A percentile compares a stretch with the other conserved stretches of the same genome.
These are phyloP conservation scores for Plectropomus leopardus DNA, from an alignment of 2,113 vertebrate species.

Conservation along the genomic window DNA sequence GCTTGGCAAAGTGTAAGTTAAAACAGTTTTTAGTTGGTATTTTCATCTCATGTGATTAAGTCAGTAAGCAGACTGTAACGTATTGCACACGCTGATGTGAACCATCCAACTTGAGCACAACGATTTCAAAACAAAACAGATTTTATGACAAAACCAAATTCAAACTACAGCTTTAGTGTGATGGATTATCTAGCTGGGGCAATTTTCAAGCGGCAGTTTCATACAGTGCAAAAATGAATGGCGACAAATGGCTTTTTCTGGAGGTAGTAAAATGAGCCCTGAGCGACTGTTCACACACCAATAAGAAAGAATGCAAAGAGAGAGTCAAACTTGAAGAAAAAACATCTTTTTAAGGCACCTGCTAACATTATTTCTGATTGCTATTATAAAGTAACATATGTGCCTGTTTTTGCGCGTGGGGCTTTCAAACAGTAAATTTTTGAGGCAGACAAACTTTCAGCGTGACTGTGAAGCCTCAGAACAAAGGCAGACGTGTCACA, in stretches of 20 bases:
- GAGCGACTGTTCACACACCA: slow-evolving; percentile 9
- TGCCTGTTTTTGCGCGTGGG: not conserved
- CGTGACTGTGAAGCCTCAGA: slow-evolving; percentile 35
- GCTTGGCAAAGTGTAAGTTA: not conserved
- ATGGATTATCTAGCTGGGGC: slow-evolving; percentile 37
- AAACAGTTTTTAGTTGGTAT: not conserved
- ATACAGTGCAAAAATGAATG: slow-evolving; percentile 24
- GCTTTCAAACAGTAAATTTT: slow-evolving; percentile 23
- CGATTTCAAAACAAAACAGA: slow-evolving; percentile 47
- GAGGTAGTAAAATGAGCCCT: slow-evolving; percentile 21
- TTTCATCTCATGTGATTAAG: slow-evolving; percentile 30
- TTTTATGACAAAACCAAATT: slow-evolving; percentile 44
- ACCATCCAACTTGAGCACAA: slow-evolving; percentile 25
- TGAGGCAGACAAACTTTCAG: slow-evolving; percentile 18
- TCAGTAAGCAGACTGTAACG: slow-evolving; percentile 3
- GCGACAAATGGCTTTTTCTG: slow-evolving; percentile 41
- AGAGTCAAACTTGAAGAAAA: not conserved
- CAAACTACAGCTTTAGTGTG: slow-evolving; percentile 38
- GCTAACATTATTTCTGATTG: slow-evolving; percentile 14
- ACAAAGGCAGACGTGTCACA: slow-evolving; percentile 48
- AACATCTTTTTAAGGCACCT: slow-evolving; percentile 4
- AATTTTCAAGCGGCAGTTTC: slow-evolving; percentile 40
- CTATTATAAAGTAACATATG: not conserved
- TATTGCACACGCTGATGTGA: slow-evolving; percentile 6
- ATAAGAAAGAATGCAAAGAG: not conserved